Percentiles rank a stretch among this genome's conserved stretches.
These are phyloP conservation scores for Hippolais icterina DNA, from an alignment of 2,113 vertebrate species.

Conservation along the genomic window DNA sequence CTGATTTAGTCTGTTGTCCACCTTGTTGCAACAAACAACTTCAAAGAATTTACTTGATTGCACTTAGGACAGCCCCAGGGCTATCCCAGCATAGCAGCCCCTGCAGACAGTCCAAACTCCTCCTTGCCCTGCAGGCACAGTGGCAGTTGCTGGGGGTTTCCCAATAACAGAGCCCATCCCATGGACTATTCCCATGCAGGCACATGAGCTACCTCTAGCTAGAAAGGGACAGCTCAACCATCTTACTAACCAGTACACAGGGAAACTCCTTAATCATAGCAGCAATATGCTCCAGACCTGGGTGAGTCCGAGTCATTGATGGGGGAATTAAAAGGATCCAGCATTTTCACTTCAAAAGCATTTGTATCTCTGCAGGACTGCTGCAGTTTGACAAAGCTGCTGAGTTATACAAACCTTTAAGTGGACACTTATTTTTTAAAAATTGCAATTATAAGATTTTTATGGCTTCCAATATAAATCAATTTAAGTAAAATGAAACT, in stretches of 20 bases:
- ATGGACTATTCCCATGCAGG: neutral
- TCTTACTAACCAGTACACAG: neutral
- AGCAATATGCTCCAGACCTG: neutral
- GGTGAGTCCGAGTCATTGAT: fast-evolving
- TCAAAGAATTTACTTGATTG: neutral
- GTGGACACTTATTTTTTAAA: neutral
- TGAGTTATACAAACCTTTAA: neutral
- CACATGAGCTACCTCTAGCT: neutral
- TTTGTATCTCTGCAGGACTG: neutral
- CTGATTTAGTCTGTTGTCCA: neutral
- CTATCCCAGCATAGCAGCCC: neutral
- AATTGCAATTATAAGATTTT: neutral
- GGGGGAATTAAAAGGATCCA: neutral
- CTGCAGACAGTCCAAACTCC: neutral
- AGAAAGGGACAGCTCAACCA: neutral
- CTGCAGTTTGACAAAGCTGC: neutral
- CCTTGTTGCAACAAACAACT: neutral
- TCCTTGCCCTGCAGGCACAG: neutral
- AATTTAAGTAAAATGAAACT: neutral
- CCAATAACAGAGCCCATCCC: neutral
- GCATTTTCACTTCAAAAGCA: neutral
- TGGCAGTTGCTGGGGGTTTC: neutral
- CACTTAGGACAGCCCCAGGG: neutral
- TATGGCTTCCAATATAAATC: neutral
- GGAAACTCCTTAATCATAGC: neutral